A percentile compares a stretch with the other conserved stretches of the same genome.
Conservation (phyloP, 2,797 vertebrate species). For the Labeo calbasu region DNA sequence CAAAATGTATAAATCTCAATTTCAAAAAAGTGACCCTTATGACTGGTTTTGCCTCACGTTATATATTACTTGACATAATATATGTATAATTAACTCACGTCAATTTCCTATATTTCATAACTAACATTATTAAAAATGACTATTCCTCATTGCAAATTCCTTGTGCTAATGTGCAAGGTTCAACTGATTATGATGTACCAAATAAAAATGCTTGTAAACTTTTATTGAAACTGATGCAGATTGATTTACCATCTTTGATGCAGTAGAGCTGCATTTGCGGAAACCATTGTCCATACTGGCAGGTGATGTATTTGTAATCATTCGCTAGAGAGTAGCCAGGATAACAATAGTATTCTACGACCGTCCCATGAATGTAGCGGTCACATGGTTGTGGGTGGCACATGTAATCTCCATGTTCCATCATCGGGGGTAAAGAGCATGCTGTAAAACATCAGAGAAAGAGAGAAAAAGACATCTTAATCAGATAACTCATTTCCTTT, state of each 20-base stretch:
- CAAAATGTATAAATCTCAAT: too few species aligned
- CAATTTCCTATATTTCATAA: background rate
- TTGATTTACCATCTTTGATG: constrained; percentile 78
- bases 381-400: constrained; percentile 87
- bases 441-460: constrained; percentile 70
- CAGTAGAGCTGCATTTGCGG: constrained; percentile 85
- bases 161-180: background rate
- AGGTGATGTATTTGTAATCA: constrained; percentile 89
- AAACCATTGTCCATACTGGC: constrained; percentile 87
- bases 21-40: too few species aligned
- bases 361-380: constrained; percentile 84
- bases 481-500: background rate
- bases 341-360: constrained; percentile 87
- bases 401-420: constrained; percentile 85
- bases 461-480: background rate
- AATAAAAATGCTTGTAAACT: background rate
- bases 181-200: too few species aligned
- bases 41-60: too few species aligned
- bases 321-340: constrained; percentile 85
- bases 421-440: constrained; percentile 84
- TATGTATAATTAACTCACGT: background rate
- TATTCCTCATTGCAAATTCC: background rate
- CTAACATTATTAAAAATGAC: background rate
- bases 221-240: background rate
- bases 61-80: background rate